Conservation (phyloP, 2,113 vertebrate genomes). For the Noctilio leporinus region DNA sequence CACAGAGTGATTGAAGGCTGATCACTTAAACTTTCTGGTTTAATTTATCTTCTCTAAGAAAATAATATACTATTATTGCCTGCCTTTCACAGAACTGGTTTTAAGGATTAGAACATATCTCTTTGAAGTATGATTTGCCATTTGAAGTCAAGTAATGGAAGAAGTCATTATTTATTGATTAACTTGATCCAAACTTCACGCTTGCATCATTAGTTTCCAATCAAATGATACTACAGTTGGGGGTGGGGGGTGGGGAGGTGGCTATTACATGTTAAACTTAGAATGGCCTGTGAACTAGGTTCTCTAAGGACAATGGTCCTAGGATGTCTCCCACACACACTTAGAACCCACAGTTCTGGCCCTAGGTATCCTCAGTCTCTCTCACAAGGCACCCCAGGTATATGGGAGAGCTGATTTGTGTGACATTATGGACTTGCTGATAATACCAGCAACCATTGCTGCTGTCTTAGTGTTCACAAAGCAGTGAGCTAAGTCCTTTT, state of each 20-base stretch:
- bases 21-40: neutral
- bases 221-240: neutral
- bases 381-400: neutral
- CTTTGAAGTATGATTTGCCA: conserved; percentile 1
- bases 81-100: neutral
- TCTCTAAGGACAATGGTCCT: neutral
- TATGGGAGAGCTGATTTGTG: neutral
- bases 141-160: neutral
- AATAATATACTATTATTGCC: neutral
- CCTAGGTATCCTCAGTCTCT: neutral
- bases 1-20: conserved; percentile 9
- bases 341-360: neutral
- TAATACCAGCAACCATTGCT: too few species aligned
- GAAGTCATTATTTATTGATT: neutral
- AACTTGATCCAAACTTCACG: neutral
- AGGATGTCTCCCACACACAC: neutral
- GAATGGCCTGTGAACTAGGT: neutral
- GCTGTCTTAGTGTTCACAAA: neutral
- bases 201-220: neutral
- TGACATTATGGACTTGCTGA: neutral
- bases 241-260: fast-evolving
- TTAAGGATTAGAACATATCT: conserved; percentile 1
- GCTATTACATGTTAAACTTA: neutral
- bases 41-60: conserved; percentile 6
- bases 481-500: neutral